Evolutionary conservation across 2,797 vertebrate species (phyloP).

Genomic region (Poecilia picta): DNA sequence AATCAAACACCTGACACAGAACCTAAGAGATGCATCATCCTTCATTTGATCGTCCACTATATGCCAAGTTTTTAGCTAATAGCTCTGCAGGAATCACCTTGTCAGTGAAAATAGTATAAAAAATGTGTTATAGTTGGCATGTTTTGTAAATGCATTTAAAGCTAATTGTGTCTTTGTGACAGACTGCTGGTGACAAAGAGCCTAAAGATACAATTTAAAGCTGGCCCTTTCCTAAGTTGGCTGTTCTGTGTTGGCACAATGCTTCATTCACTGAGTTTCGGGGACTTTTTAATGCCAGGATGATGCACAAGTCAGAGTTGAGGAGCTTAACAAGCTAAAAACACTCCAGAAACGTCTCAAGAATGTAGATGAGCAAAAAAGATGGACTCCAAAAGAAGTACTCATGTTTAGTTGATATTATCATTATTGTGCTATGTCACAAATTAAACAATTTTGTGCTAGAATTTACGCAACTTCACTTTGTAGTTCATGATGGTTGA

Average conservation of each 20-base stretch:
- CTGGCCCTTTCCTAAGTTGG: background rate
- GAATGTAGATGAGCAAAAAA: background rate
- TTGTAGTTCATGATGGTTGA: background rate
- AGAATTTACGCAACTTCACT: background rate
- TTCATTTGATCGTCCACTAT: background rate
- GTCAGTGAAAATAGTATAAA: background rate
- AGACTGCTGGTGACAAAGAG: background rate
- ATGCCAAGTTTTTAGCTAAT: constrained; percentile 1
- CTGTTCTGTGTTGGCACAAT: background rate
- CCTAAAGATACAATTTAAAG: background rate
- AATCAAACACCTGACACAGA: background rate
- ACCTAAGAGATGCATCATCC: constrained; percentile 3
- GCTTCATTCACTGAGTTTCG: background rate
- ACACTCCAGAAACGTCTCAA: background rate
- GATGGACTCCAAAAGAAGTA: background rate
- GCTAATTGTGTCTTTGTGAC: background rate
- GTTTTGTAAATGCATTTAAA: constrained; percentile 4
- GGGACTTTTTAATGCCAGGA: background rate
- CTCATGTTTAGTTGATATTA: background rate
- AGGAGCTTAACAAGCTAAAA: background rate
- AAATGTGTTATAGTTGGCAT: background rate
- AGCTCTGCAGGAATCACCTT: background rate
- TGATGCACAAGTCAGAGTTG: background rate
- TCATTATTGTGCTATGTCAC: background rate
- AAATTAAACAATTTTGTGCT: background rate